Evolutionary conservation across 2,797 vertebrate genomes (phyloP), one percentile per base, ranked within the genome.

Genomic region (Pogonophryne albipinna): DNA sequence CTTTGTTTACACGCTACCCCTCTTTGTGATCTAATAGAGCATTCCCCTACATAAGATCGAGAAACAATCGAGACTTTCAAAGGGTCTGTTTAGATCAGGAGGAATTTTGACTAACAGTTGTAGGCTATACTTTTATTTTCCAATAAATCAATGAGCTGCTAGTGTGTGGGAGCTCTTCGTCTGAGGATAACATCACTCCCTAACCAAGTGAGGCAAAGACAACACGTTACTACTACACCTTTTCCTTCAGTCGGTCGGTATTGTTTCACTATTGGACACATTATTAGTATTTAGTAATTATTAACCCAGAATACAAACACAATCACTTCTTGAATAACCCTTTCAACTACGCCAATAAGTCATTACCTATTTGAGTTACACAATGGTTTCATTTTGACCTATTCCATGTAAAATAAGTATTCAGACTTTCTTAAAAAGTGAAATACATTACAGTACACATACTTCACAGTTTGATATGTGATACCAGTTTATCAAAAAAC

Each of bases 311-410:
- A 23, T 23, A 57, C 12, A 46, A 10, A 44, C 41, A 53, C n/a
- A 61, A 68, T 23, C 41, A 51, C 23, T 11, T 58, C 31, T 6
- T 15, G 14, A 61, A 41, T 15, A 16, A 10, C 9, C 16, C 12
- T 63, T n/a, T 65, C 38, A 56, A 65, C 23, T 27, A 34, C 3
- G 49, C 17, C 34, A 19, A 46, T 60, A 45, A 70, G 11, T 71
- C 68, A 64, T 50, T 52, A 52, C 23, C 38, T 65, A 66, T 69
- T 71, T 68, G 3, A 10, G 38, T 67, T 52, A 61, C n/a, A 66
- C 31, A 72, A 12, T 13, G 1, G 41, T 61, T 74, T 72, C 14
- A 49, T 34, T 77, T 51, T 56, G n/a, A 66, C 19, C 15, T 8
- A 10, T 27, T 47, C n/a, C 19, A 34, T 10, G 23, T 64, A 6